Conservation (phyloP, 53 echinoderm and acorn worm genomes). For the Mesocentrotus franciscanus region DNA sequence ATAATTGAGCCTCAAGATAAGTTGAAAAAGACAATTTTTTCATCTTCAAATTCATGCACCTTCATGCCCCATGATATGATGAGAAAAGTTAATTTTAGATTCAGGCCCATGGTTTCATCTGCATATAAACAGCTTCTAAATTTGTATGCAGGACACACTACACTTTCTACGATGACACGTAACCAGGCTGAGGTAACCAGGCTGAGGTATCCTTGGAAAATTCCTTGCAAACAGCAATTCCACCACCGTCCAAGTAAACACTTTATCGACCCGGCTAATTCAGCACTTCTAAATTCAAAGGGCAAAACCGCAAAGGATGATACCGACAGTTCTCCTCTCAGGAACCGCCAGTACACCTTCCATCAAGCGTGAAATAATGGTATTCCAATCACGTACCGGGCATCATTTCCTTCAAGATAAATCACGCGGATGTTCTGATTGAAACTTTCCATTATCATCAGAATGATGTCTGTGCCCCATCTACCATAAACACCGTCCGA, state of each 20-base stretch:
- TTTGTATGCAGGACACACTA: background rate
- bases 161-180: background rate
- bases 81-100: background rate
- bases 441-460: conserved; percentile 28
- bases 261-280: conserved; percentile 16
- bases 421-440: conserved; percentile 10
- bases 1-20: no score
- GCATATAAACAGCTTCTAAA: background rate
- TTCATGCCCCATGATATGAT: background rate
- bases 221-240: background rate
- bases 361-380: background rate
- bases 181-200: background rate
- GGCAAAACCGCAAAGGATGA: conserved; percentile 16
- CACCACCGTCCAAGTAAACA: background rate
- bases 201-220: background rate
- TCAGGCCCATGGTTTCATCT: background rate
- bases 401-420: conserved; percentile 16
- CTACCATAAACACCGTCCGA: background rate
- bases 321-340: background rate
- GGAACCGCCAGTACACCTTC: background rate
- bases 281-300: conserved; percentile 3
- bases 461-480: background rate
- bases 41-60: background rate
- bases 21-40: background rate
- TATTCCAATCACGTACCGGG: conserved; percentile 33